These are phyloP conservation scores for Sarcophilus harrisii DNA, from an alignment of 2,797 vertebrate genomes.

Conservation along the genomic window DNA sequence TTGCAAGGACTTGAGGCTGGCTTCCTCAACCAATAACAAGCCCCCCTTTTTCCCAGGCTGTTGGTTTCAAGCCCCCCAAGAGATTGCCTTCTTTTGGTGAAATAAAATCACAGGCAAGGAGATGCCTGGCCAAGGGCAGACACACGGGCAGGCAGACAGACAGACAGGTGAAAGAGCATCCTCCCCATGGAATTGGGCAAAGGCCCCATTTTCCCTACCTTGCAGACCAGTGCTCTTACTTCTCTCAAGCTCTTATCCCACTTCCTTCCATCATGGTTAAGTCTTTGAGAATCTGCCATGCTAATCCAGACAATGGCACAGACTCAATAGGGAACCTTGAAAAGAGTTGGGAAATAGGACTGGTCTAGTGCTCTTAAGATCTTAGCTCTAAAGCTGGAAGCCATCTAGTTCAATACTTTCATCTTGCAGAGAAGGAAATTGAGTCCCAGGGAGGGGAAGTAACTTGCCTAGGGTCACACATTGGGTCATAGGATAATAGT, in stretches of 20 bases:
- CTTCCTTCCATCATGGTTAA: conserved; percentile 11
- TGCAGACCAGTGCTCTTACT: conserved; percentile 26
- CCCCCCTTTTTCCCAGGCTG: conserved; percentile 43
- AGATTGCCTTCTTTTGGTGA: conserved; percentile 49
- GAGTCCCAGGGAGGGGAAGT: neutral
- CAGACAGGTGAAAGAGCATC: neutral
- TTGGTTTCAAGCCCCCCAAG: conserved; percentile 50
- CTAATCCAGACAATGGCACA: neutral
- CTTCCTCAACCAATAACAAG: conserved; percentile 50
- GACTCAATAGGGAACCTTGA: conserved; percentile 9
- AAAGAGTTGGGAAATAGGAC: conserved; percentile 35
- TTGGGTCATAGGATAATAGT: neutral
- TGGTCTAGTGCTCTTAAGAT: neutral
- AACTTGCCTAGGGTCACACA: neutral
- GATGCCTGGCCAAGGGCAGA: conserved; percentile 33
- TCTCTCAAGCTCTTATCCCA: neutral
- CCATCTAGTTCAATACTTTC: neutral
- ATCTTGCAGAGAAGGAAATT: neutral
- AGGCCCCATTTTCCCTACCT: conserved; percentile 23
- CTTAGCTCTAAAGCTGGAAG: neutral
- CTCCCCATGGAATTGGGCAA: conserved; percentile 23
- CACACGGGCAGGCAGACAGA: neutral
- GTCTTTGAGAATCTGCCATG: neutral
- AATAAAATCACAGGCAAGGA: conserved; percentile 27
- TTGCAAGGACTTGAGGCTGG: conserved; percentile 57